These are phyloP conservation scores for Gallinago solitaria DNA, from an alignment of 2,797 vertebrate genomes.

Conservation along the genomic window DNA sequence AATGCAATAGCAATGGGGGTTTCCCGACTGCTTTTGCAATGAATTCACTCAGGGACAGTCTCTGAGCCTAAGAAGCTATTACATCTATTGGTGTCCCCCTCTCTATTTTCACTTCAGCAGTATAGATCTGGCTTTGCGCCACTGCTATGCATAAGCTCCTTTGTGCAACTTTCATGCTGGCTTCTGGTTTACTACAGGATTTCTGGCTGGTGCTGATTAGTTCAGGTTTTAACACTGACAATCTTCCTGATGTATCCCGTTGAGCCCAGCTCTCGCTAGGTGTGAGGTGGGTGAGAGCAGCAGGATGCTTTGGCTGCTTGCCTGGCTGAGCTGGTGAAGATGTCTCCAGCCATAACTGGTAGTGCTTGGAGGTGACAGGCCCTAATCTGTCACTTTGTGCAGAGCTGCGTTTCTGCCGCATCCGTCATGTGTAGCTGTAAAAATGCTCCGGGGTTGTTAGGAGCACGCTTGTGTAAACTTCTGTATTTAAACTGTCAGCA, in stretches of 20 bases:
- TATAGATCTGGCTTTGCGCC: background rate
- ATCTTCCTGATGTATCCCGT: background rate
- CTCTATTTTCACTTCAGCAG: background rate
- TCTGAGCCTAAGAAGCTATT: background rate
- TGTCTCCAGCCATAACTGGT: background rate
- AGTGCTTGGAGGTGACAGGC: background rate
- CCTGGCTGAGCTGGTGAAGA: background rate
- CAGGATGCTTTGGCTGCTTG: background rate
- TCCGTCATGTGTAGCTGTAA: background rate
- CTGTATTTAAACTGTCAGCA: background rate
- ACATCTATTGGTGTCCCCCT: fast-evolving
- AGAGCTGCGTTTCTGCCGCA: background rate
- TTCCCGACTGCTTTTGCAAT: background rate
- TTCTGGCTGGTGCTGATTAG: background rate
- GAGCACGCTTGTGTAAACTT: background rate
- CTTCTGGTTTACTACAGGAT: background rate
- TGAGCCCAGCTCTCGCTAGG: background rate
- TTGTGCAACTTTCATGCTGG: background rate
- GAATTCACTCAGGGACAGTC: background rate
- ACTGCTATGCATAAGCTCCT: background rate
- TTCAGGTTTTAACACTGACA: background rate
- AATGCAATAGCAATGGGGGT: background rate
- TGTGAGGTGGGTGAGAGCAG: background rate
- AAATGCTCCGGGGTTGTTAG: background rate
- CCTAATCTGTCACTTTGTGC: background rate